Conservation (phyloP, 2,113 vertebrate species). For the Spermophilus dauricus region DNA sequence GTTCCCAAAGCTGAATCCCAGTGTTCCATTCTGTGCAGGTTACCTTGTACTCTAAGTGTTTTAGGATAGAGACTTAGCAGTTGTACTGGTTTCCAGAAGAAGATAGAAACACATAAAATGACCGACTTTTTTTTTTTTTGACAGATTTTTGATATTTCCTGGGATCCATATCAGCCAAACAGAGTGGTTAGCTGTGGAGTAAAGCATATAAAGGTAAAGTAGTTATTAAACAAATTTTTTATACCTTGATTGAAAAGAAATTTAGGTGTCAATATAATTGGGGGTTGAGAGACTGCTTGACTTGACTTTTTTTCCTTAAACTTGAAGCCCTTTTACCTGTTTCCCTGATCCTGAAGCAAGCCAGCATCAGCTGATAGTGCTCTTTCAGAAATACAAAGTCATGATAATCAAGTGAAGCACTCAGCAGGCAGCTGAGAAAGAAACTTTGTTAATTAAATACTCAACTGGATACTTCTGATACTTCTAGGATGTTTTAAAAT, state of each 20-base stretch:
- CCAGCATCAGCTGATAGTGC: neutral
- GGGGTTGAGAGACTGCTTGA: neutral
- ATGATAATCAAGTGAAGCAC: neutral
- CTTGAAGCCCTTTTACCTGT: neutral
- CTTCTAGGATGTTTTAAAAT: neutral
- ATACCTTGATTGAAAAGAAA: neutral
- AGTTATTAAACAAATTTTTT: slow-evolving; percentile 57
- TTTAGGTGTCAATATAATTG: slow-evolving; percentile 34
- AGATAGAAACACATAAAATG: slow-evolving; percentile 63
- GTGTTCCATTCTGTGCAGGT: neutral
- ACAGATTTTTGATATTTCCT: slow-evolving; percentile 98
- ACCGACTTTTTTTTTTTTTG: slow-evolving; percentile 78
- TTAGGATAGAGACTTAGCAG: neutral
- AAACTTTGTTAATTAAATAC: slow-evolving; percentile 50
- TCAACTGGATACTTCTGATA: neutral
- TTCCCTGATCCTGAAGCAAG: slow-evolving; percentile 31
- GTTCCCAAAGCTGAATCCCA: neutral
- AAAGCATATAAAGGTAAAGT: slow-evolving; percentile 98
- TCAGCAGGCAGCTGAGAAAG: slow-evolving; percentile 9
- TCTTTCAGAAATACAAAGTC: slow-evolving; percentile 1
- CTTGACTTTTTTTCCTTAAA: neutral
- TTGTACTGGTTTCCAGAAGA: neutral
- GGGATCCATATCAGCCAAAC: slow-evolving; percentile 95
- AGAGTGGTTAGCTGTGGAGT: slow-evolving; percentile 98
- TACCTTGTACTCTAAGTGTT: neutral